Percentiles rank a stretch among this genome's conserved stretches.
phyloP scores from a whole-genome alignment of 2,888 invertebrate species.

The Lasioglossum villosulum region DNA sequence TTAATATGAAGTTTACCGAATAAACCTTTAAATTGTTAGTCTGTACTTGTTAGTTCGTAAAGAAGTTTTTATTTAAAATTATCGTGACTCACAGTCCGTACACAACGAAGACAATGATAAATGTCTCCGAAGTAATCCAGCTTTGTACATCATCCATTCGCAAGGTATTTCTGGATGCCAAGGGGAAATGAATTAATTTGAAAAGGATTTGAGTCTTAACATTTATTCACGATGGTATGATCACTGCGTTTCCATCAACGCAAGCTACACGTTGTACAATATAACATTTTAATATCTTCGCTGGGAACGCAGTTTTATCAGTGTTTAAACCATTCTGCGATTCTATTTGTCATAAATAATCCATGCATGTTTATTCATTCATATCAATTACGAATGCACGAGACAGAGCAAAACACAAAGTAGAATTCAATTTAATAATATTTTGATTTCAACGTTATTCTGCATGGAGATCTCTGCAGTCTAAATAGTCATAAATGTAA shows the following conservation, averaged over 20 bases:
- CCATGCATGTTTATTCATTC: not conserved
- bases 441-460: not conserved
- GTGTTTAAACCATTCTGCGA: not conserved
- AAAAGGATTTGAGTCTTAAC: not conserved
- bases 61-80: not conserved
- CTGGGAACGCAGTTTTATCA: not conserved
- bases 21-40: no score
- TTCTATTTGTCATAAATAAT: not conserved
- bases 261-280: not conserved
- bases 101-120: not conserved
- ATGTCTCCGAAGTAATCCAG: not conserved
- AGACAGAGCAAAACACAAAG: not conserved
- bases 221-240: not conserved
- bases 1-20: no score
- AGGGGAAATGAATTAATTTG: not conserved
- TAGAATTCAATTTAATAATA: not conserved
- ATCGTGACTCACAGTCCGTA: not conserved
- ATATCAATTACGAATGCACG: not conserved
- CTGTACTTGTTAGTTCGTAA: not conserved
- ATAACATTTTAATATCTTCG: not conserved
- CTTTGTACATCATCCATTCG: not conserved
- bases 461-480: not conserved
- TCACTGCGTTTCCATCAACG: not conserved
- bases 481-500: not conserved
- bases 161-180: not conserved